Evolutionary conservation across 2,113 vertebrate genomes (phyloP).

Genomic region (Cinclus cinclus): DNA sequence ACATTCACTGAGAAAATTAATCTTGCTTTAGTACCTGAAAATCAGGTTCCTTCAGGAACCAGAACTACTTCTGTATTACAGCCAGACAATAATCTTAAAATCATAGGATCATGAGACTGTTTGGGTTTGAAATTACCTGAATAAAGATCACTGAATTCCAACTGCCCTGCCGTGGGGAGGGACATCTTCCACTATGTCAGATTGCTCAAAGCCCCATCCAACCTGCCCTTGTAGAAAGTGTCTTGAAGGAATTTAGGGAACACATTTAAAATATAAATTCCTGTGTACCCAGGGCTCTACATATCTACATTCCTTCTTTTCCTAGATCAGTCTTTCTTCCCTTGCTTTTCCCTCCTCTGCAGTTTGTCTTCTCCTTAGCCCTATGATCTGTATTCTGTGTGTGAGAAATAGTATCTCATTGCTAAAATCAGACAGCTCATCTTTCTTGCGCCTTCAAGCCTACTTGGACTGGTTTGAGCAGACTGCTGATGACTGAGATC

Average conservation of each 20-base stretch:
- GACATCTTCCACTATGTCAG: background rate
- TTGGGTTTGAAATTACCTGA: background rate
- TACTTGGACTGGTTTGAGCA: background rate
- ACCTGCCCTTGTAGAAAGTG: background rate
- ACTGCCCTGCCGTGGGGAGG: fast-evolving
- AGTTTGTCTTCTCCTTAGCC: background rate
- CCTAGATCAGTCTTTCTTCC: background rate
- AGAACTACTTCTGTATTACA: background rate
- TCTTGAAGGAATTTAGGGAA: background rate
- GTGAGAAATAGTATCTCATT: background rate
- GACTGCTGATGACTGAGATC: background rate
- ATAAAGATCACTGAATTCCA: background rate
- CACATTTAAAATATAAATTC: background rate
- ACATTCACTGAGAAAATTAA: background rate
- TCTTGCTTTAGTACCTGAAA: background rate
- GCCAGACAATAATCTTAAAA: background rate
- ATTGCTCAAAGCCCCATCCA: background rate
- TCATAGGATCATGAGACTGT: background rate
- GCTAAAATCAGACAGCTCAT: background rate
- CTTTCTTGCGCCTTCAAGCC: background rate
- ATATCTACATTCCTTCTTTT: background rate
- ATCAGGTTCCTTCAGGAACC: background rate
- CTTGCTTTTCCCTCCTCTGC: background rate
- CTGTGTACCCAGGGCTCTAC: background rate
- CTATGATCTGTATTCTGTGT: background rate